Base-by-base conservation (phyloP, 2,888 invertebrate species). In the Torymus tubicola region DNA sequence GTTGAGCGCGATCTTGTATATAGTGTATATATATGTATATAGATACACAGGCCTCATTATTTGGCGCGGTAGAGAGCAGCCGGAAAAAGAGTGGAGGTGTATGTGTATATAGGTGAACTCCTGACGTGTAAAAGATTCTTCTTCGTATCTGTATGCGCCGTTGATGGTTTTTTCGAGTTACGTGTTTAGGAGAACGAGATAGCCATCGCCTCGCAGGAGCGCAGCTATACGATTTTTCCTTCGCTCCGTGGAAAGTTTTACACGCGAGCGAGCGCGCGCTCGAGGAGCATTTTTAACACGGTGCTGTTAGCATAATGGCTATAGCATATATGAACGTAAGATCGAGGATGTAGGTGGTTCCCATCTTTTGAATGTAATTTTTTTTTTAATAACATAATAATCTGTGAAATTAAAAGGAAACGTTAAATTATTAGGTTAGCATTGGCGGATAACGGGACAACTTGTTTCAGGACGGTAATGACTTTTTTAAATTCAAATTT, bases 11-110 rank as follows among this genome's bases (percentile, higher is more conserved):
- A 42, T 42, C 42, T 42, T 42, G 42, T 42, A 42, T 42, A 42
- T 42, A 42, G 42, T 8, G 42, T 42, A 42, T 42, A 42, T 42
- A 31, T 31, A 31, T 8, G 8, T 42, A 42, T 42, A 31, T 8
- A 5, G 8, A 5, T 42, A 8, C 8, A 42, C 42, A 8, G 52
- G 70, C 53, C 78, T 78, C 78, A 73, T 78, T 78, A 78, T 78
- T 78, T 73, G 72, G 78, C 52, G 13, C 16, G 63, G 50, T 50
- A 50, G 53, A 50, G 53, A 42, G 42, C 5, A 8, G 8, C 42
- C 42, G 42, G 42, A 42, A 42, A 42, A 42, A 42, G 42, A 42
- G 42, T 42, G 42, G 42, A 42, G 8, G 42, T 42, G 42, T 42
- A 42, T 42, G 42, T 42, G 8, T 42, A 8, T 42, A 8, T 42